These are phyloP conservation scores for Fregata magnificens DNA, from an alignment of 2,113 vertebrate species.

Conservation along the genomic window DNA sequence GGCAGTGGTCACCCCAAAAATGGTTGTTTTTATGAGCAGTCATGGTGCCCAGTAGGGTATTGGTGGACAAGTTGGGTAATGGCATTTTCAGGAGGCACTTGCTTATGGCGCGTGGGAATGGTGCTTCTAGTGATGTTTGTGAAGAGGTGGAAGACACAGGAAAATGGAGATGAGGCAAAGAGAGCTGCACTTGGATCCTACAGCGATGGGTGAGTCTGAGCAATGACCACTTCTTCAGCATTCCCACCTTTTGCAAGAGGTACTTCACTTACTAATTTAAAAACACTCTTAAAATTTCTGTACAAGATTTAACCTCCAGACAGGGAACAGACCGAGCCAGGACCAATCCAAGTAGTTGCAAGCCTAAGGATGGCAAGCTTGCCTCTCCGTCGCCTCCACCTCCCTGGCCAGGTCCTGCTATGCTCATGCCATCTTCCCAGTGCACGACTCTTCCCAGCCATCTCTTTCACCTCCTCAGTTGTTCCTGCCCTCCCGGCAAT, in stretches of 20 bases:
- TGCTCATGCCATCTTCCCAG: neutral
- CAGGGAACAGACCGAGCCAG: neutral
- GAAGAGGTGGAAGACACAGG: neutral
- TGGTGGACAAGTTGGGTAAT: neutral
- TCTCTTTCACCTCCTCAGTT: neutral
- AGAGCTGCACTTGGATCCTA: neutral
- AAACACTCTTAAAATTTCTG: neutral
- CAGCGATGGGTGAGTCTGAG: neutral
- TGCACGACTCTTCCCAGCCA: accelerated
- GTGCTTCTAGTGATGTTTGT: neutral
- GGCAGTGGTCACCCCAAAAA: accelerated
- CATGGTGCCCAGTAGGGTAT: neutral
- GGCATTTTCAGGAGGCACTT: neutral
- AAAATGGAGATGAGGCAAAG: neutral
- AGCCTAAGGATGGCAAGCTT: neutral
- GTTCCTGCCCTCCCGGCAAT: neutral
- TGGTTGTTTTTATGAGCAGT: neutral
- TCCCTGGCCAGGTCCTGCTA: neutral
- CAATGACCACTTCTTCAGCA: neutral
- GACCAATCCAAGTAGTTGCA: neutral
- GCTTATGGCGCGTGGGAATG: neutral
- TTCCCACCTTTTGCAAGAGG: neutral
- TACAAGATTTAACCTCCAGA: neutral
- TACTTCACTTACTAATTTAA: neutral
- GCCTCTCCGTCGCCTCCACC: neutral